Base-by-base conservation (phyloP, 2,113 vertebrate species). In the Colaptes auratus region DNA sequence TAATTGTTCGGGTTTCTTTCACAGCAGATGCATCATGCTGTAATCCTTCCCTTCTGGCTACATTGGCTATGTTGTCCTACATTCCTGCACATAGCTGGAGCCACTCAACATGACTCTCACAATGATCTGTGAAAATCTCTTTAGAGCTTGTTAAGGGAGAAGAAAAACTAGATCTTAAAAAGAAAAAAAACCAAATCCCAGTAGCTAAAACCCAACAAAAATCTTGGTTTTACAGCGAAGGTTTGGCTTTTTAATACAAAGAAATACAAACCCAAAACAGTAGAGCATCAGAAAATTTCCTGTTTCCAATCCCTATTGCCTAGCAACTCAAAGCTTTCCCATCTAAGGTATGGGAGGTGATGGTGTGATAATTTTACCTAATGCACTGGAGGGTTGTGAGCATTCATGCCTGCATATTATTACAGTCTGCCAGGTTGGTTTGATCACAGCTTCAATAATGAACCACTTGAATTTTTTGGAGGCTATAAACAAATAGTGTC, bases 11-110 rank as follows among this genome's bases (percentile, higher is more conserved):
- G 24, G 7, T 56, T 27, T 92, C 93, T 95, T 97, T 92, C 93
- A 88, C 79, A 95, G 87, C 92, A 92, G 80, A 96, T 93, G 78
- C 67, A 96, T 94, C 88, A 92, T 85, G 70, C 92, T 93, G 82
- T 94, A 96, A 93, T 92, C 59, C 69, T 94, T 95, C 75, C 95
- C 93, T 94, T 94, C 91, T 94, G 92, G 92, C 92, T 92, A 42
- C 0, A 0, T 73, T 95, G 91, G 91, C 89, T 58, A 31, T 84
- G 81, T 87, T 95, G 90, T 67, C 84, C 90, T 86, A 80, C 91
- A 93, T 95, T 96, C 91, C 79, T 81, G 82, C 75, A 93, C 92
- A 86, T 80, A 87, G 84, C 90, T 94, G 86, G 88, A 90, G 82
- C 81, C 73, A 46, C 73, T 91, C 91, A 91, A 58, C 70, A 74